These are phyloP conservation scores for Etheostoma perlongum DNA, from an alignment of 2,797 vertebrate genomes.

Conservation along the genomic window DNA sequence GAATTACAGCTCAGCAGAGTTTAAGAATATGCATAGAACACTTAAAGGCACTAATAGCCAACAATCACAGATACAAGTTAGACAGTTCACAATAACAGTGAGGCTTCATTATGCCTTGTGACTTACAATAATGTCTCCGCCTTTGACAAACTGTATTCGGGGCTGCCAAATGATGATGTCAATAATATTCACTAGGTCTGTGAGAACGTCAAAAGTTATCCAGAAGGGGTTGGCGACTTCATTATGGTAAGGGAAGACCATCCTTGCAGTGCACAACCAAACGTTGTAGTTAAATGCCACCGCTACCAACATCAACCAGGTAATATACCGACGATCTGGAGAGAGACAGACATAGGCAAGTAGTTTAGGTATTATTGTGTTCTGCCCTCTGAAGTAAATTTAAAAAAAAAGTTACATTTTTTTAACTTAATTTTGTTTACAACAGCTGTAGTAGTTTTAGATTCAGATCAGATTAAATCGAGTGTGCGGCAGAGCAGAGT, in stretches of 20 bases:
- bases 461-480: too few species aligned
- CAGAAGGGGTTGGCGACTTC: slow-evolving; percentile 74
- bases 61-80: background rate
- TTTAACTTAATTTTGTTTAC: too few species aligned
- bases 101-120: background rate
- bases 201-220: slow-evolving; percentile 82
- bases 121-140: slow-evolving; percentile 93
- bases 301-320: slow-evolving; percentile 88
- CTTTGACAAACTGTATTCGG: slow-evolving; percentile 89
- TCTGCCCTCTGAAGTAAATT: too few species aligned
- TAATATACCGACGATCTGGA: slow-evolving; percentile 88
- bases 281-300: slow-evolving; percentile 91
- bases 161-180: slow-evolving; percentile 92
- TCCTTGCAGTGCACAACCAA: slow-evolving; percentile 88
- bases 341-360: slow-evolving; percentile 5
- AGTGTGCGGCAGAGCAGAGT: too few species aligned
- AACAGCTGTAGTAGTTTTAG: too few species aligned
- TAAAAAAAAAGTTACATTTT: too few species aligned
- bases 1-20: background rate
- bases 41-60: background rate
- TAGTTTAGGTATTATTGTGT: too few species aligned
- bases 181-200: slow-evolving; percentile 85
- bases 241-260: slow-evolving; percentile 88
- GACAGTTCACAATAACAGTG: background rate
- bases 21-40: background rate